Base-by-base conservation (phyloP, 2,113 vertebrate species). In the Vulpes vulpes region DNA sequence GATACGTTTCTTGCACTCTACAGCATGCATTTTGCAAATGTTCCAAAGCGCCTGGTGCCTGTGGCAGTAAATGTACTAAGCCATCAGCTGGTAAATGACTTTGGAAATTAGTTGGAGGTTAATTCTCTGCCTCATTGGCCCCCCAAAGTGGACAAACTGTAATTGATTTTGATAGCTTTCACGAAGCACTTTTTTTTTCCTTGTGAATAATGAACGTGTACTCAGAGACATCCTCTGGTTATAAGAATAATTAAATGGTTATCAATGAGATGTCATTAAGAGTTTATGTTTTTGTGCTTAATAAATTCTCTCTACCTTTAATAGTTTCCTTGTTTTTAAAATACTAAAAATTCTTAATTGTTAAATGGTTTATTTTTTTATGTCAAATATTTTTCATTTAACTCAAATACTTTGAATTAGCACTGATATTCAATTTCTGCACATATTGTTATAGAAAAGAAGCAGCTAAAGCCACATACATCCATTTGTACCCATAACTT, bases 31-130 rank as follows among this genome's bases (percentile, higher is more conserved):
- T 98, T 98, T 97, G 43, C 89, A 98, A 98, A 98, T 97, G 79
- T 57, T 98, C 51, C 1, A 0, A 98, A 98, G 86, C 1, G 74
- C 86, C 73, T 94, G 96, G 35, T 93, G 95, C 25, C 95, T 89
- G 20, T 97, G 86, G 94, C 97, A 97, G 89, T 85, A 97, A 98
- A 98, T 82, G 87, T 93, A 89, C 93, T 97, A 98, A 98, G 89
- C 89, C 94, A 97, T 98, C 93, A 97, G 94, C 94, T 96, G 97
- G 94, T 95, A 98, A 99, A 98, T 98, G 98, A 99, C 98, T 98
- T 99, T 98, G 94, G 97, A 98, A 99, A 98, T 99, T 98, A 99
- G 97, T 98, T 99, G 97, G 98, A 99, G 98, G 98, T 99, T 99
- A 99, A 99, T 99, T 98, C 98, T 99, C 98, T 99, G 98, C 98